Evolutionary conservation across 2,797 vertebrate species (phyloP).

Genomic region (Chloroceryle inda): DNA sequence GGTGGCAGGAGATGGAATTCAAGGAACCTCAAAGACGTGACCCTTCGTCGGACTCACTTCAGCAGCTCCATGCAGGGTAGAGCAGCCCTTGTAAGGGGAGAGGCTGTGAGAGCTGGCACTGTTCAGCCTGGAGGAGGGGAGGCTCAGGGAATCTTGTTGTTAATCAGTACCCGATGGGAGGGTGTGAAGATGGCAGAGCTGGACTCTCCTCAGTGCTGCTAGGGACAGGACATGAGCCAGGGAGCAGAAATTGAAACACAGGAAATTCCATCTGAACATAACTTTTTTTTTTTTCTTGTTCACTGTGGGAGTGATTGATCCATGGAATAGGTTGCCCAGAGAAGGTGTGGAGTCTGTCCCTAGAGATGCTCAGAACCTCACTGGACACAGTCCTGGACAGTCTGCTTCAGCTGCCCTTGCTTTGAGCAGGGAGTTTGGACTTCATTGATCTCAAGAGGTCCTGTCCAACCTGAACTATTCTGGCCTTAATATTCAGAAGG

Average conservation of each 20-base stretch:
- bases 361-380: rapidly evolving
- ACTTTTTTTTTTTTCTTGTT: background rate
- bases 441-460: background rate
- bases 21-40: background rate
- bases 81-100: background rate
- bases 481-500: background rate
- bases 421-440: background rate
- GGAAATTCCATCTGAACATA: background rate
- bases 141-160: too few species aligned
- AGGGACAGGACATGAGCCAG: background rate
- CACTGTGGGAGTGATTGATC: too few species aligned
- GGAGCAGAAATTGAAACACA: background rate
- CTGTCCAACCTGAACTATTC: background rate
- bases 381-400: background rate
- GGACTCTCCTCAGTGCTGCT: background rate
- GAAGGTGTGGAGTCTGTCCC: background rate
- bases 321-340: background rate
- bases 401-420: background rate
- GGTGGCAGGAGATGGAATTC: background rate
- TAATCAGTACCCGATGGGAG: background rate
- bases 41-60: background rate
- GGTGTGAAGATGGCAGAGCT: background rate
- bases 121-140: background rate
- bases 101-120: background rate
- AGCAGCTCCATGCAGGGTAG: background rate